Base-by-base conservation (phyloP, 2,888 invertebrate species). In the Stegana nigrithorax region DNA sequence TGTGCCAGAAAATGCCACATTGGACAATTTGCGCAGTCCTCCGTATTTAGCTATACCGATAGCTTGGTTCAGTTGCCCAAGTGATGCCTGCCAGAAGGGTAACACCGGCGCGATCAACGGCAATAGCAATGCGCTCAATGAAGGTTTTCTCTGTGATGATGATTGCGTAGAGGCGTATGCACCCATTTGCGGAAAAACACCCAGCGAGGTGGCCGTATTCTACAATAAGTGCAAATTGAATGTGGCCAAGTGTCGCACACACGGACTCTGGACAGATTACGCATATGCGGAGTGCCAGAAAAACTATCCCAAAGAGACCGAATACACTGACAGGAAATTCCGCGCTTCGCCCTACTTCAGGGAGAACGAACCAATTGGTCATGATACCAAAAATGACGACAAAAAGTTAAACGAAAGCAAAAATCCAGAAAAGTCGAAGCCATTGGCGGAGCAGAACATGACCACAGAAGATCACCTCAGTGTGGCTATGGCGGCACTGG, bases 241-340 rank as follows among this genome's bases (percentile, higher is more conserved):
- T 66, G 81, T 82, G 58, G 82, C 82, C 67, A 83, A 82, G 63
- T 82, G 82, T 17, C 81, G 82, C 50, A 80, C 80, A 2, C 83
- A 82, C 55, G 82, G 82, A 2, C 67, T 77, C 7, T 82, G 82
- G 82, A 63, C 66, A 2, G 82, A 81, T 26, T 59, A 77, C 4
- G 23, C 73, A 10, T 81, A 73, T 57, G 72, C 70, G 17, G 74
- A 80, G 44, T 82, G 82, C 66, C 67, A 75, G 64, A 66, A 70
- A 17, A 67, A 64, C 4, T 81, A 83, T 67, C 64, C 79, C 32
- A 73, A 79, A 53, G 81, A 82, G 51, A 78, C 81, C 0, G 69
- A 71, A 44, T 76, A 80, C 63, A 72, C 82, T 4, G 80, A 81
- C 47, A 73, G 72, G 65, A 82, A 83, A 65, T 83, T 82, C 62